Evolutionary conservation across 2,113 vertebrate genomes (phyloP), one percentile per base, ranked within the genome.

Genomic region (Cebus imitator): DNA sequence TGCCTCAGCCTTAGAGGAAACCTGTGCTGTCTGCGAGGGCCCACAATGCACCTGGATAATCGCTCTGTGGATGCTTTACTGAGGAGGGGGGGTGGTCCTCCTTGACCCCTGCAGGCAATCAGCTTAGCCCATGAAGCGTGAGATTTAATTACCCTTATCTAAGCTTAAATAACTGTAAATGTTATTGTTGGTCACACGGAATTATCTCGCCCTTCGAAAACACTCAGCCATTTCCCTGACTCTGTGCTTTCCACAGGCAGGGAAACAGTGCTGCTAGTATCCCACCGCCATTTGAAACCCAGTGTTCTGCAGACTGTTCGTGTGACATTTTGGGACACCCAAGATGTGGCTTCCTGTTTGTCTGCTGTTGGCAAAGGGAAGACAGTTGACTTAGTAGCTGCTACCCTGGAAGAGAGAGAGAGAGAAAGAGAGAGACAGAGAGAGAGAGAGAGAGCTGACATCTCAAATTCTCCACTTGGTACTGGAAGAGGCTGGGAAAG

Each of bases 141-240:
- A 97, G 96, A 97, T 98, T 98, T 97, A 98, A 98, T 97, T 98
- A 97, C 92, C 96, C 78, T 98, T 97, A 98, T 96, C 98, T 97
- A 97, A 96, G 95, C 88, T 97, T 98, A 98, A 98, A 97, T 97
- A 97, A 96, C 97, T 97, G 91, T 97, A 97, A 98, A 96, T 93
- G 88, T 97, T 97, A 96, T 96, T 97, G 96, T 97, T 98, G 96
- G 96, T 96, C 96, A 97, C 96, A 96, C 10, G 20, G 40, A 95
- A 97, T 98, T 97, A 97, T 97, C 88, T 95, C 21, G 21, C 90
- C 96, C 97, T 97, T 94, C 96, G 88, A 90, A 90, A 97, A 90
- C 68, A 95, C 40, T 48, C 84, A 79, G 92, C 27, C 61, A 20
- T 96, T 95, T 92, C 64, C 95, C 96, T 97, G 97, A 96, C 97